These are phyloP conservation scores for Limnephilus rhombicus DNA, from an alignment of 2,888 invertebrate genomes.

Conservation along the genomic window DNA sequence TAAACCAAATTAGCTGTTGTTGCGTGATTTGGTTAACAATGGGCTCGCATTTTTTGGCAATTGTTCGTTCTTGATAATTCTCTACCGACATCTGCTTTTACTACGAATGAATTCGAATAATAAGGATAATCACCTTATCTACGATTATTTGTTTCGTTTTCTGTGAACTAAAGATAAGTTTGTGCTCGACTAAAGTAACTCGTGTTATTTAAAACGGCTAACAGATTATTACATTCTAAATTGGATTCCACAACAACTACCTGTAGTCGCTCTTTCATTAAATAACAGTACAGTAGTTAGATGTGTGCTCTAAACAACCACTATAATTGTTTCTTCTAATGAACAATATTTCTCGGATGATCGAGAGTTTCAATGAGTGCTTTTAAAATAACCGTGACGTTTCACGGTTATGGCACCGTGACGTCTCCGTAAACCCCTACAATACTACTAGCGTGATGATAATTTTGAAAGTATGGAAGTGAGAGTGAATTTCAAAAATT, in stretches of 20 bases:
- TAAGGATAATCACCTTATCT: not conserved
- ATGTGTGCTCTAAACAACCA: too few relatives aligned
- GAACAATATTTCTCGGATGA: too few relatives aligned
- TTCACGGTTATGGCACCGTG: too few relatives aligned
- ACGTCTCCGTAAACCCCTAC: too few relatives aligned
- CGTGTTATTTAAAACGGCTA: not conserved
- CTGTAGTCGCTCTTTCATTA: not conserved
- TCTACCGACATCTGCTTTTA: not conserved
- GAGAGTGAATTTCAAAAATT: too few relatives aligned
- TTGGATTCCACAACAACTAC: not conserved
- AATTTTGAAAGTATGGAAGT: too few relatives aligned
- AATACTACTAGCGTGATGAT: too few relatives aligned
- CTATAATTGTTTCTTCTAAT: too few relatives aligned
- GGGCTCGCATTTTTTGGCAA: not conserved
- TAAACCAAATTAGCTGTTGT: not conserved
- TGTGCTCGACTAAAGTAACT: not conserved
- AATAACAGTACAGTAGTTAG: not conserved
- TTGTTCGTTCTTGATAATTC: not conserved
- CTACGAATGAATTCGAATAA: not conserved
- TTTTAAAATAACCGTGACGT: too few relatives aligned
- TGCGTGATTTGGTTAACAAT: constrained; percentile 23
- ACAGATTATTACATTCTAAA: not conserved
- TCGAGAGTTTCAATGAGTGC: too few relatives aligned
- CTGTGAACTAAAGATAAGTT: not conserved
- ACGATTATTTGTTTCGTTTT: not conserved